Conservation (phyloP, 2,113 vertebrate species). For the Pongo pygmaeus region DNA sequence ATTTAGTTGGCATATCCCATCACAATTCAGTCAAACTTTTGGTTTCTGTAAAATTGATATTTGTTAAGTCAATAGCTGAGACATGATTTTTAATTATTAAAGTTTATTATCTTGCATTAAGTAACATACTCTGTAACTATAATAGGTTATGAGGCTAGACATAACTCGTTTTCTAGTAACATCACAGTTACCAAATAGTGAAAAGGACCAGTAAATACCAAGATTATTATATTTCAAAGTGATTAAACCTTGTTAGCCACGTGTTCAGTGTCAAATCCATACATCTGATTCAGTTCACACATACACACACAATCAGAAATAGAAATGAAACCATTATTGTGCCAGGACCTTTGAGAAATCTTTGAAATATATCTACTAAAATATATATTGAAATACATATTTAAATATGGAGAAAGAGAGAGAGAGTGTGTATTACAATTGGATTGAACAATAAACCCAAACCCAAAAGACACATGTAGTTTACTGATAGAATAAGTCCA, state of each 20-base stretch:
- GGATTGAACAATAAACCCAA: background rate
- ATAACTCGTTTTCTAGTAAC: background rate
- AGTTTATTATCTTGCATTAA: background rate
- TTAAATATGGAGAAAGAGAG: background rate
- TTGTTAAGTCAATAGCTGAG: background rate
- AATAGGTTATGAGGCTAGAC: background rate
- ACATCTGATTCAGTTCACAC: background rate
- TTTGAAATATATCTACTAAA: background rate
- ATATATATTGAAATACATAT: background rate
- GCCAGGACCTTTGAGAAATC: background rate
- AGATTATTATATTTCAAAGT: background rate
- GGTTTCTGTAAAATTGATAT: background rate
- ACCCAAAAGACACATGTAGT: background rate
- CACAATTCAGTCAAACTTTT: background rate
- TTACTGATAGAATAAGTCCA: background rate
- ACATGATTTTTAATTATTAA: background rate
- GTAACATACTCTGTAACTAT: background rate
- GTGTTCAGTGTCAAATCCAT: background rate
- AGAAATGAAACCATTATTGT: background rate
- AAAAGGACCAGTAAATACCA: background rate
- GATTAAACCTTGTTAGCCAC: background rate
- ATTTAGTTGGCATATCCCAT: background rate
- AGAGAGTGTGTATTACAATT: background rate
- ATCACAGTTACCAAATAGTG: background rate
- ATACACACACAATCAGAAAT: background rate